Base-by-base conservation (phyloP, 2,797 vertebrate species). In the Karalla daura region DNA sequence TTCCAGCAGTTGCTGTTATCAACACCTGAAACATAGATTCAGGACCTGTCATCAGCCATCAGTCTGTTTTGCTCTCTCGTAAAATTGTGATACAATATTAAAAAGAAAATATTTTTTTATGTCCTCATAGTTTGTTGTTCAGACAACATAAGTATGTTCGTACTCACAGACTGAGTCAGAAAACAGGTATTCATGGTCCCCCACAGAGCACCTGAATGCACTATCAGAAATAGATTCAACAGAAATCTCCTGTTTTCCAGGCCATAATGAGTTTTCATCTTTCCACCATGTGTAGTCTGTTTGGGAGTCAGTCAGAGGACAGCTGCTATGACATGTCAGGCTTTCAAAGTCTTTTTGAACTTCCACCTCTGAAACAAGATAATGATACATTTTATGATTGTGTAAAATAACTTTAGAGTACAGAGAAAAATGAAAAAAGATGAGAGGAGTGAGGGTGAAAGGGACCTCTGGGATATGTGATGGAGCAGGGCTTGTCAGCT, bases 401-500 rank as follows among this genome's bases (percentile, higher is more conserved):
- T 10, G 15, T 15, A 14, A 3, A 3, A 18, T 17, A 2, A 25
- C 3, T 15, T 25, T 9, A 20, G 3, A 50, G 13, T 2, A n/a
- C n/a, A n/a, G n/a, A n/a, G n/a, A 14, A 32, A 28, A 3, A 18
- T 32, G 3, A 30, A 30, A 36, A 11, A 41, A 21, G 0, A 1
- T 1, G 23, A 3, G 5, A 15, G n/a, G n/a, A n/a, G n/a, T n/a
- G n/a, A n/a, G n/a, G n/a, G n/a, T n/a, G 2, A n/a, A 3, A 24
- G 2, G 15, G 24, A 65, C 79, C 76, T 81, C 1, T 72, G 12
- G 80, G 74, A 46, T 70, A 79, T 24, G 58, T 83, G 67, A 83
- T 55, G 45, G 72, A 67, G 61, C 58, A 85, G 11, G 10, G 13
- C 18, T 56, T 15, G 7, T 69, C 11, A 39, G 2, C 27, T 49